Evolutionary conservation across 2,888 invertebrate species (phyloP).

Genomic region (Drosophila mulleri): DNA sequence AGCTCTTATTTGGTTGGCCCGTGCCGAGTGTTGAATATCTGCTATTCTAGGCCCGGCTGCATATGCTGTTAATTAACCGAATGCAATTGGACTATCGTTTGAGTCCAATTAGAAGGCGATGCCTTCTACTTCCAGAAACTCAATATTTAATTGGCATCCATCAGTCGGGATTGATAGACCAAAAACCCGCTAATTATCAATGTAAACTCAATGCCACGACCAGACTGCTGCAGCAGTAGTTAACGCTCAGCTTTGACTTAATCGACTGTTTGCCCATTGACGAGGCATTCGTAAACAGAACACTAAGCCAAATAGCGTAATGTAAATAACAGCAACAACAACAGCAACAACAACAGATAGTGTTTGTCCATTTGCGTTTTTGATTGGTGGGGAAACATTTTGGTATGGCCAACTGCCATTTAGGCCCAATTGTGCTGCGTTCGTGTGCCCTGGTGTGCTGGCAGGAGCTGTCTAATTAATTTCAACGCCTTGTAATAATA

Average conservation of each 20-base stretch:
- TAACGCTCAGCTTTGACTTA: not conserved
- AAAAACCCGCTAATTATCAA: slow-evolving; percentile 8
- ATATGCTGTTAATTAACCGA: slow-evolving; percentile 29
- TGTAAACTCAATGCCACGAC: not conserved
- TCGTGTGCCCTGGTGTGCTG: not conserved
- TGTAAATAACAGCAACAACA: slow-evolving; percentile 14
- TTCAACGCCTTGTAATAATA: slow-evolving; percentile 74
- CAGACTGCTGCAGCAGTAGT: too few species aligned
- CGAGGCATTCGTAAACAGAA: slow-evolving; percentile 9
- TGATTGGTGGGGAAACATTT: not conserved
- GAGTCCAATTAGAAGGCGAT: slow-evolving; percentile 5
- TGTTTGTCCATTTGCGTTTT: slow-evolving; percentile 4
- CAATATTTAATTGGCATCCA: slow-evolving; percentile 28
- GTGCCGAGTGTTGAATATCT: not conserved
- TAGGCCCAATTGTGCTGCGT: not conserved
- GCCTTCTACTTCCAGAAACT: slow-evolving; percentile 18
- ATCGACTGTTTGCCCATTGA: slow-evolving; percentile 27
- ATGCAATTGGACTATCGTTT: not conserved
- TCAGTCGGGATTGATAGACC: not conserved
- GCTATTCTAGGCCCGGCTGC: not conserved
- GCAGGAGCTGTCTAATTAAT: slow-evolving; percentile 60
- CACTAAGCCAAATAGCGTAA: not conserved
- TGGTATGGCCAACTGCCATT: slow-evolving; percentile 2
- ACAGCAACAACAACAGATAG: slow-evolving; percentile 34
- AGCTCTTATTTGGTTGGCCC: slow-evolving; percentile 10